These are phyloP conservation scores for Diaperis boleti DNA, from an alignment of 2,888 invertebrate genomes.

Conservation along the genomic window DNA sequence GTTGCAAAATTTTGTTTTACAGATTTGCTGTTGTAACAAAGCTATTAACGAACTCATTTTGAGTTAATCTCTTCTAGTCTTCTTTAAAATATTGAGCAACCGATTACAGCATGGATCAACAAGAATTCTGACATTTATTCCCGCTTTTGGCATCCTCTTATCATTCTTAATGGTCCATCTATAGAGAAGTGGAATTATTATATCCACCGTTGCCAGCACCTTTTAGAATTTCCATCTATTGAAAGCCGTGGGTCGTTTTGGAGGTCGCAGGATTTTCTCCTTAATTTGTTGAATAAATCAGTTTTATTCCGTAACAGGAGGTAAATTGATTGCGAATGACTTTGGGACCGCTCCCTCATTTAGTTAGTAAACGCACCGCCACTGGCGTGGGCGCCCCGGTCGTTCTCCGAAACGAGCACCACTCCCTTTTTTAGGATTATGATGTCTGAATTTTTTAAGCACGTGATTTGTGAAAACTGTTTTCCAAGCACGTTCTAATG, in stretches of 20 bases:
- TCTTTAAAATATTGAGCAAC: too few relatives aligned
- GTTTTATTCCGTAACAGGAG: slow-evolving; percentile 6
- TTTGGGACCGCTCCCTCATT: slow-evolving; percentile 55
- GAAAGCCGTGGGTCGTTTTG: not conserved
- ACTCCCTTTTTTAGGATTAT: slow-evolving; percentile 49
- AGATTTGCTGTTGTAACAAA: too few relatives aligned
- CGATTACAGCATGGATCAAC: too few relatives aligned
- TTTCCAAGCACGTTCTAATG: slow-evolving; percentile 6
- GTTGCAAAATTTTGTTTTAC: too few relatives aligned
- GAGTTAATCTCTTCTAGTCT: too few relatives aligned
- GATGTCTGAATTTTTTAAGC: slow-evolving; percentile 18
- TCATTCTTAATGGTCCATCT: too few relatives aligned
- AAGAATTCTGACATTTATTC: too few relatives aligned
- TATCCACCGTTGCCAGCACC: too few relatives aligned
- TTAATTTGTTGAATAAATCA: not conserved
- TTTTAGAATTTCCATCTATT: too few relatives aligned
- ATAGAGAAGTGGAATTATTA: too few relatives aligned
- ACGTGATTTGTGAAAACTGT: slow-evolving; percentile 33
- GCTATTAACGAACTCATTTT: too few relatives aligned
- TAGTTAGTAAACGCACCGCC: slow-evolving; percentile 52
- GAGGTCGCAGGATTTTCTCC: slow-evolving; percentile 1
- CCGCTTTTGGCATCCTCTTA: too few relatives aligned
- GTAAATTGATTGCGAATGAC: slow-evolving; percentile 49
- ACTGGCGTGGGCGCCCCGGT: slow-evolving; percentile 50
- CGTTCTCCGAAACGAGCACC: slow-evolving; percentile 49